Percentiles rank a stretch among this genome's conserved stretches.
phyloP scores from a whole-genome alignment of 2,888 invertebrate genomes.

The Busseola fusca region DNA sequence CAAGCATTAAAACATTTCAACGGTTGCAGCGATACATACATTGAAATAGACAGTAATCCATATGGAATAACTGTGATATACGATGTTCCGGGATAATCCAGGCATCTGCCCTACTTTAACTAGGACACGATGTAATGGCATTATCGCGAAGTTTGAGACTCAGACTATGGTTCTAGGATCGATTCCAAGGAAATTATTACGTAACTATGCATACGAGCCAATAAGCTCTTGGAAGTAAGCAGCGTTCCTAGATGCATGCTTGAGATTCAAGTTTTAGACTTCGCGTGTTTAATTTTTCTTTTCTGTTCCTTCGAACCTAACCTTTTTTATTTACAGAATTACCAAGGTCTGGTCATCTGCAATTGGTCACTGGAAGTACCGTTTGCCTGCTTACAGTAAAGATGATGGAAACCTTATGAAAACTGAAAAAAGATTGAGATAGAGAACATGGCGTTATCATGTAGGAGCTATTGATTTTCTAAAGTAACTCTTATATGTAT shows the following conservation, averaged over 20 bases:
- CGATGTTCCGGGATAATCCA: slow-evolving; percentile 51
- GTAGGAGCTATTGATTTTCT: neutral
- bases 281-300: neutral
- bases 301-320: neutral
- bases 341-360: neutral
- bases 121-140: slow-evolving; percentile 44
- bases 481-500: neutral
- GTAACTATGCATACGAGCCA: slow-evolving; percentile 50
- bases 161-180: slow-evolving; percentile 52
- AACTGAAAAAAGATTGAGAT: neutral
- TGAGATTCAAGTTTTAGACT: slow-evolving; percentile 32
- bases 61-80: slow-evolving; percentile 57
- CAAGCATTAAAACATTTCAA: slow-evolving; percentile 45
- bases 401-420: no score
- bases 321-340: slow-evolving; percentile 5
- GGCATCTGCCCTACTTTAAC: slow-evolving; percentile 55
- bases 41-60: slow-evolving; percentile 57
- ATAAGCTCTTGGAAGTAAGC: slow-evolving; percentile 45
- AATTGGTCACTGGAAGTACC: neutral
- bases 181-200: slow-evolving; percentile 50
- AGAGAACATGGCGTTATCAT: neutral
- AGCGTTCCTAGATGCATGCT: slow-evolving; percentile 36
- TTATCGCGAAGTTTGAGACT: slow-evolving; percentile 54
- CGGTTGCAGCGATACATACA: slow-evolving; percentile 50
- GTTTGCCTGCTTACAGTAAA: neutral